A percentile compares a stretch with the other conserved stretches of the same genome.
These are phyloP conservation scores for Karalla daura DNA, from an alignment of 2,797 vertebrate genomes.

Conservation along the genomic window DNA sequence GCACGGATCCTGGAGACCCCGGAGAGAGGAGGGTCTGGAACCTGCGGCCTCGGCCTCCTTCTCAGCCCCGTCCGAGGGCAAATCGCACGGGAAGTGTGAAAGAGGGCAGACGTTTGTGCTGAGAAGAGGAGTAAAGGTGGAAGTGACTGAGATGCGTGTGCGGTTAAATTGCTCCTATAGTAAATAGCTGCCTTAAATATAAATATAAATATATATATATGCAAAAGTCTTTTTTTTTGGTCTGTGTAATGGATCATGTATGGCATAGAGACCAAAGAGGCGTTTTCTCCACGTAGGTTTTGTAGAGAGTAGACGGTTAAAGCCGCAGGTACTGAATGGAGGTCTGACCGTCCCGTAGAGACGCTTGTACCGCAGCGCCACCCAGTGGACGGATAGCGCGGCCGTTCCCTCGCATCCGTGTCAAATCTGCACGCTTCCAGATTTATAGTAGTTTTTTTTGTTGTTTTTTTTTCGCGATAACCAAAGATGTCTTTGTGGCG, in stretches of 20 bases:
- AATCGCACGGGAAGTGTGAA: slow-evolving; percentile 9
- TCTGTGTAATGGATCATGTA: not conserved
- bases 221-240: slow-evolving; percentile 18
- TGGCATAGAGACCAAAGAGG: slow-evolving; percentile 30
- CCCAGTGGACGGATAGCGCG: slow-evolving; percentile 69
- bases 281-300: slow-evolving; percentile 1
- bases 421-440: slow-evolving; percentile 46
- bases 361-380: slow-evolving; percentile 49
- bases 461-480: slow-evolving; percentile 68
- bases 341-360: slow-evolving; percentile 48
- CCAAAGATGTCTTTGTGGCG: slow-evolving; percentile 81
- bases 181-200: slow-evolving; percentile 34
- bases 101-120: slow-evolving; percentile 5
- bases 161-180: not conserved
- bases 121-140: not conserved
- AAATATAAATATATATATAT: slow-evolving; percentile 20
- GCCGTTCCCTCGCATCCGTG: slow-evolving; percentile 60
- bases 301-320: not conserved
- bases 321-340: slow-evolving; percentile 70
- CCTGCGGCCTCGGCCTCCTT: slow-evolving; percentile 19
- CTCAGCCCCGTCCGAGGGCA: not conserved
- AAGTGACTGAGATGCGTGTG: not conserved
- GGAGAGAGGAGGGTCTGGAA: slow-evolving; percentile 21
- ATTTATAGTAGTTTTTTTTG: slow-evolving; percentile 46
- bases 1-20: no score